Evolutionary conservation across 2,888 invertebrate genomes (phyloP), one percentile per base, ranked within the genome.

Genomic region (Heteromurus nitidus): DNA sequence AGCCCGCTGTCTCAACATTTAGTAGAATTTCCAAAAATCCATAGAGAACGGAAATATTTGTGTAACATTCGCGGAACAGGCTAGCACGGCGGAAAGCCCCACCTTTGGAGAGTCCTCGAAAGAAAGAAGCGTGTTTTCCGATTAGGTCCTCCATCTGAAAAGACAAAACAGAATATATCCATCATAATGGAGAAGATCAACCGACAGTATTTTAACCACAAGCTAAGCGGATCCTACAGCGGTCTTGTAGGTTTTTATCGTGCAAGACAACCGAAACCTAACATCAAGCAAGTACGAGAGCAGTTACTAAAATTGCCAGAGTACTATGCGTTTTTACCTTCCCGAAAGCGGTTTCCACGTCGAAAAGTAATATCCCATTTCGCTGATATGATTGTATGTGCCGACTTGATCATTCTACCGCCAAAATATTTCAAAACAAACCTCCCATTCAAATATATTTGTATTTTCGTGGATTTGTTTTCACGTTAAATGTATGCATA

Each of bases 271-370:
- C 42, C 22, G 16, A 64, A 31, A 13, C 20, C 2, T 1, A 5
- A 18, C 7, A 1, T 20, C 2, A 42, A 11, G 9, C 13, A 64
- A 64, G 42, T 64, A 3, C n/a, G 20, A 42, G 3, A 36, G 2
- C 20, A 64, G 42, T 22, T 64, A 20, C 42, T 64, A 64, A 64
- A 64, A 22, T 22, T 64, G 3, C 5, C 7, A 18, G 64, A 64
- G 22, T 64, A 64, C 16, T 64, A 64, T 42, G 16, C 64, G 2
- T 42, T 36, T 3, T 20, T 36, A 2, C 64, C 42, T 9, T 36
- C 42, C 2, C 26, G 42, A 3, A 31, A 42, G 22, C 16, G 22
- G 13, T 64, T 64, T 64, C 42, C 20, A 3, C 18, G 42, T 3
- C 3, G 42, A 42, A 64, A 64, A 22, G 42, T 64, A 7, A 13